phyloP scores from a whole-genome alignment of 2,797 vertebrate genomes.

The Acipenser ruthenus region DNA sequence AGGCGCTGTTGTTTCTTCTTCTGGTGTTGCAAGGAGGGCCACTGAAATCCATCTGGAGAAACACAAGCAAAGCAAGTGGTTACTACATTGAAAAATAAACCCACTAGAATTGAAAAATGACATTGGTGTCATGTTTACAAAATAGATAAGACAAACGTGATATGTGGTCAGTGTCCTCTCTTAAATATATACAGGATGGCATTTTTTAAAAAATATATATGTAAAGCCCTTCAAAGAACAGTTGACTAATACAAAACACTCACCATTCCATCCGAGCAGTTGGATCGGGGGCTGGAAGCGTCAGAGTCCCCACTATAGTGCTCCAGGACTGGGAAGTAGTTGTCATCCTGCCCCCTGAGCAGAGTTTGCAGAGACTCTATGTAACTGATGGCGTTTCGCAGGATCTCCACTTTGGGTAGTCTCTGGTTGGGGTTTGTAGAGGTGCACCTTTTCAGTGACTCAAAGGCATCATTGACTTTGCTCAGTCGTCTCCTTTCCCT shows the following conservation, averaged over 20 bases:
- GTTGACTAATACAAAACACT: slow-evolving; percentile 36
- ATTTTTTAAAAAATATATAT: too few relatives aligned
- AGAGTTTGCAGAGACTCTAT: slow-evolving; percentile 91
- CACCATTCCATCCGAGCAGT: slow-evolving; percentile 96
- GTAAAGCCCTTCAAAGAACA: too few relatives aligned
- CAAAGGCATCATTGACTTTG: slow-evolving; percentile 95
- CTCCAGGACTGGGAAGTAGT: slow-evolving; percentile 77
- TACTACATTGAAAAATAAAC: slow-evolving; percentile 6
- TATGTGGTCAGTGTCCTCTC: too few relatives aligned
- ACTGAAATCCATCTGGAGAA: slow-evolving; percentile 76
- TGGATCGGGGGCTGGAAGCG: slow-evolving; percentile 91
- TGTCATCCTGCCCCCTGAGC: slow-evolving; percentile 78
- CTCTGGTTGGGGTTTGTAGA: slow-evolving; percentile 90
- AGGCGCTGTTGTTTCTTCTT: slow-evolving; percentile 63
- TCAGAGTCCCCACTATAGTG: slow-evolving; percentile 91
- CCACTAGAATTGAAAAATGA: slow-evolving; percentile 30
- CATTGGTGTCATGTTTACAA: background rate
- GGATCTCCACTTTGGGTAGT: slow-evolving; percentile 94
- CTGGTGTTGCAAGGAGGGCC: slow-evolving; percentile 63
- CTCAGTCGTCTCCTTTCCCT: slow-evolving; percentile 84
- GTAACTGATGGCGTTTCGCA: slow-evolving; percentile 94
- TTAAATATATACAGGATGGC: too few relatives aligned
- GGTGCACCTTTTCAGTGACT: slow-evolving; percentile 94
- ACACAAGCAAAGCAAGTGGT: slow-evolving; percentile 13
- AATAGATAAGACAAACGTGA: too few relatives aligned